Evolutionary conservation across 2,888 invertebrate genomes (phyloP).

Genomic region (Morpho helenor): DNA sequence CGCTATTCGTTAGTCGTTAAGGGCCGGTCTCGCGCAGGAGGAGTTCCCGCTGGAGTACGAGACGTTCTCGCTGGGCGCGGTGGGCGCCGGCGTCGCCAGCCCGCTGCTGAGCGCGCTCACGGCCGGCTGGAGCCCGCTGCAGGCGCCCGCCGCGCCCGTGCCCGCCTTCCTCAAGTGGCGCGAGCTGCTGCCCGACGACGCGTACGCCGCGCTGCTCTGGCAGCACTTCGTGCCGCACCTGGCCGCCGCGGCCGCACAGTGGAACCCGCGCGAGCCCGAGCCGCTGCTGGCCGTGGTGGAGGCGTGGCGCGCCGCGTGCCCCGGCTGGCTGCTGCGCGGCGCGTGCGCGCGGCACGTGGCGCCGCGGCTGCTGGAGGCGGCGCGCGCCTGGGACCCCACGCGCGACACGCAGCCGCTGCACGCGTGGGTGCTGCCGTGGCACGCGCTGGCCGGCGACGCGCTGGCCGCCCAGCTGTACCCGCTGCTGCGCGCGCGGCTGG

Average conservation of each 20-base stretch:
- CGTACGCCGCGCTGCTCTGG: constrained; percentile 93
- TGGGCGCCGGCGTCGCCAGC: constrained; percentile 91
- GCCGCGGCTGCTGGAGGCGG: constrained; percentile 86
- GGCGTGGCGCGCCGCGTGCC: constrained; percentile 88
- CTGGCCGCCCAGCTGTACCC: constrained; percentile 86
- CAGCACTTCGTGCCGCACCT: constrained; percentile 94
- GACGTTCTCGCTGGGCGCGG: constrained; percentile 88
- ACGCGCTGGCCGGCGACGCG: constrained; percentile 84
- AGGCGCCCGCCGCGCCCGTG: constrained; percentile 81
- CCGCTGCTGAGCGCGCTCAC: constrained; percentile 89
- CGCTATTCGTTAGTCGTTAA: neutral
- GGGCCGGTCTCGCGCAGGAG: constrained; percentile 38
- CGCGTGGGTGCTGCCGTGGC: constrained; percentile 98
- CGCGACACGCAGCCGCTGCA: constrained; percentile 97
- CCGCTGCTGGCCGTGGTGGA: constrained; percentile 89
- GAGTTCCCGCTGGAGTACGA: constrained; percentile 83
- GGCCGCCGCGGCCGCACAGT: constrained; percentile 82
- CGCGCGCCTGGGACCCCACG: constrained; percentile 96
- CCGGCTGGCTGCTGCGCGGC: constrained; percentile 90
- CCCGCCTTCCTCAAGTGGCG: constrained; percentile 86
- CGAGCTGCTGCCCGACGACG: constrained; percentile 81
- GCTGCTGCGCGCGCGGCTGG: constrained; percentile 94
- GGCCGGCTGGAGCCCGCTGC: constrained; percentile 88
- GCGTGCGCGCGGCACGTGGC: constrained; percentile 90
- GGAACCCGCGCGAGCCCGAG: constrained; percentile 91